Evolutionary conservation across 2,888 invertebrate genomes (phyloP), one percentile per base, ranked within the genome.

Genomic region (Hirtodrosophila histrioides): DNA sequence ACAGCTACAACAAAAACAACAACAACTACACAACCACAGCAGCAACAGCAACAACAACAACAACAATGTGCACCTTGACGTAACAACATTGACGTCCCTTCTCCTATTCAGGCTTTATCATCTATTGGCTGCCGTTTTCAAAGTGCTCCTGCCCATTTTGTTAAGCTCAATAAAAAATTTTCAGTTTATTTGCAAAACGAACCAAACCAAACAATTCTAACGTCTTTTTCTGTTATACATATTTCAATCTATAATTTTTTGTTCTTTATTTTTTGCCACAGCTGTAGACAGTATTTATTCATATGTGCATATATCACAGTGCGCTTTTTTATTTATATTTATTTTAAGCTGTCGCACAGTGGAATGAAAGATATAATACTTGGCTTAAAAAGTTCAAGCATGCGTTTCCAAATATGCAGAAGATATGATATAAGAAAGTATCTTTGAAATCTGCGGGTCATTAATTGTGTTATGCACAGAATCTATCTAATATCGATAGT

Each of bases 91-190:
- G 62, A 55, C 62, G 55, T 46, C 46, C 36, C 12, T 51, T 12
- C 43, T 83, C 27, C 53, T 74, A 44, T 60, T 54, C 41, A 37
- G 58, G 46, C 56, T 67, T 53, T 51, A 37, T 65, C 40, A 65
- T 43, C 41, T 63, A 49, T 61, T 78, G 55, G 66, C 41, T 55
- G 73, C 63, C 62, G 50, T 68, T 61, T 55, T 75, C 33, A 67
- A 70, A 75, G 61, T 64, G 74, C 76, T 81, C 58, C 74, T 81
- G 61, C 74, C 61, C 73, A 64, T 66, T 43, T 63, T 79, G 55
- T 84, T 77, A 33, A 73, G 44, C 39, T 44, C 37, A 80, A 80
- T 81, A 81, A 81, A 70, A 70, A 58, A 7, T 66, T 81, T 84
- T 78, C 58, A 75, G 73, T 86, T 86, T 58, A 69, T 57, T 75